Conservation (phyloP, 2,113 vertebrate genomes). For the Calcarius ornatus region DNA sequence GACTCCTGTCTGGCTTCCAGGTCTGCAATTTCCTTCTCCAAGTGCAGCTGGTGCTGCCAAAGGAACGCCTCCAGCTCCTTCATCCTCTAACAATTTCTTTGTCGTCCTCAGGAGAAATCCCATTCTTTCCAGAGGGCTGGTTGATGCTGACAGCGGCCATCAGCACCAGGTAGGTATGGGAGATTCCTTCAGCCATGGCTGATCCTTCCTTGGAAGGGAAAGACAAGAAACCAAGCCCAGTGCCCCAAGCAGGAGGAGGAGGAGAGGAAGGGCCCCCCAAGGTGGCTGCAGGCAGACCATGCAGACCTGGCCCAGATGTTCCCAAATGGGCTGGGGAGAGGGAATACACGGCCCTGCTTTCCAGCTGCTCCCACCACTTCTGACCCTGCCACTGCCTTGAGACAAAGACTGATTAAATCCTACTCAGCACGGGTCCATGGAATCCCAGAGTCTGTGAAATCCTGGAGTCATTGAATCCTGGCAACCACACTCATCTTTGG, state of each 20-base stretch:
- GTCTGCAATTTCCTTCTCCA: neutral
- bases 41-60: neutral
- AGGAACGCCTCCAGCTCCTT: rapidly evolving
- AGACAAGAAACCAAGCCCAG: neutral
- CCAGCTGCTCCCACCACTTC: neutral
- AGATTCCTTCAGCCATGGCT: neutral
- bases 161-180: neutral
- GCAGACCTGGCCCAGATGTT: rapidly evolving
- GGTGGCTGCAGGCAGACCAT: neutral
- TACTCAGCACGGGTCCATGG: neutral
- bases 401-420: neutral
- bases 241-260: neutral
- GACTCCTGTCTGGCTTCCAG: neutral
- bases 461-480: neutral
- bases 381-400: neutral
- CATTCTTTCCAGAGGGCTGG: rapidly evolving
- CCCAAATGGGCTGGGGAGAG: neutral
- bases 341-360: neutral
- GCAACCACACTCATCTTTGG: too few species aligned
- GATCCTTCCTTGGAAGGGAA: neutral
- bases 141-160: rapidly evolving
- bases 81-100: neutral
- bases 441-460: too few species aligned
- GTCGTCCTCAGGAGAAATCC: rapidly evolving
- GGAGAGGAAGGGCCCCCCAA: neutral